Base-by-base conservation (phyloP, 1,140 invertebrate genomes). In the Pseudomyrmex sp. region DNA sequence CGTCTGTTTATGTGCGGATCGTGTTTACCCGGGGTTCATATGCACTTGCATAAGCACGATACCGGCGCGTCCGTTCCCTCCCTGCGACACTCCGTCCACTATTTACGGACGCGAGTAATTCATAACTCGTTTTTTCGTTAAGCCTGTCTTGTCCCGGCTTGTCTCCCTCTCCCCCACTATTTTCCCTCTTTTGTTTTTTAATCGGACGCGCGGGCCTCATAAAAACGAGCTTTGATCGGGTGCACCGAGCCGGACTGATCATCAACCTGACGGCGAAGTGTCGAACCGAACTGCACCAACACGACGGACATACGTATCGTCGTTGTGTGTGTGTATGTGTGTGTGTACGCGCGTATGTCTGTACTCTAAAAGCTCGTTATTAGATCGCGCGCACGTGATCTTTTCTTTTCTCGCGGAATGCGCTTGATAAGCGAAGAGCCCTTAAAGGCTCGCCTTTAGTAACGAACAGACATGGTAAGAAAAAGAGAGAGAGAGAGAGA, bases 221-320 rank as follows among this genome's bases (percentile, higher is more conserved):
- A 83, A 84, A 84, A 84, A 84, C 54, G 56, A 70, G 52, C 83
- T 84, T 84, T 84, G 76, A 84, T 84, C 82, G 74, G 74, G 74
- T 83, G 74, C 74, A 65, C 26, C 59, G 70, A 73, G 70, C 56
- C 10, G 69, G 26, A 74, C 46, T 59, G 79, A 63, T 74, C 66
- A 56, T 76, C 66, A 50, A 72, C 76, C 65, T 46, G 35, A 12
- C 54, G 73, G 70, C 59, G 44, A 74, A 74, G 72, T 83, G 72
- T 83, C 72, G 70, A 15, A 65, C 26, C 59, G 80, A 82, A 74
- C 58, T 80, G 54, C 63, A 35, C 13, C 63, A 26, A 26, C 48
- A 66, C 54, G 9, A 9, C 65, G 44, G 44, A 35, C 44, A 80
- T 18, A 50, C 2, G 26, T 61, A 20, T 15, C n/a, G 68, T 1